These are phyloP conservation scores for Argyresthia goedartella DNA, from an alignment of 2,888 invertebrate species.

Conservation along the genomic window DNA sequence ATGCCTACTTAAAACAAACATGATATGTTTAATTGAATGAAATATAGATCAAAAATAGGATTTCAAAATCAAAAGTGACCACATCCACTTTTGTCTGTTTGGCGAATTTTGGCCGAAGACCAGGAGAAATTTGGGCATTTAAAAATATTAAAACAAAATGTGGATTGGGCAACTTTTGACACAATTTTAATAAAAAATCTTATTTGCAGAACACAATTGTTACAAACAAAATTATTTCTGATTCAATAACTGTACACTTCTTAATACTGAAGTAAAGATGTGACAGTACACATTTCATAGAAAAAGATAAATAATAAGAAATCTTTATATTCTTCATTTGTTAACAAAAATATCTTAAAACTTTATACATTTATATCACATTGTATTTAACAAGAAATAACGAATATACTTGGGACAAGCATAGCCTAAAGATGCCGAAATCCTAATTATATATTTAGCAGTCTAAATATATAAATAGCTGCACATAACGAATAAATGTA, in stretches of 20 bases:
- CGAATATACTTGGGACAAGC: constrained; percentile 49
- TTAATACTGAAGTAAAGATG: constrained; percentile 44
- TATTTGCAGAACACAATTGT: not conserved
- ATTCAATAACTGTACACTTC: constrained; percentile 26
- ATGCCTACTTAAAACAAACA: not conserved
- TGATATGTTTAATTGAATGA: not conserved
- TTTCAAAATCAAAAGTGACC: too few relatives aligned
- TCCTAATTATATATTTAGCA: constrained; percentile 52
- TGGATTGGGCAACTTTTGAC: too few relatives aligned
- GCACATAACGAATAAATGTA: constrained; percentile 4
- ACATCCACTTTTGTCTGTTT: too few relatives aligned
- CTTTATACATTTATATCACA: not conserved
- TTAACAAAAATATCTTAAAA: not conserved
- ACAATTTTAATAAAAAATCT: too few relatives aligned
- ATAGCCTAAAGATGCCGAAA: constrained; percentile 45
- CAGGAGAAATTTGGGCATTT: too few relatives aligned
- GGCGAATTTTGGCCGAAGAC: too few relatives aligned
- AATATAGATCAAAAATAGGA: too few relatives aligned
- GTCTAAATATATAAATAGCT: constrained; percentile 46
- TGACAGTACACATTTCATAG: constrained; percentile 25
- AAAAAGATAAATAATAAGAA: constrained; percentile 6
- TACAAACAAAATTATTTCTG: not conserved
- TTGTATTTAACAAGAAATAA: not conserved
- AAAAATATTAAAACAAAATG: too few relatives aligned
- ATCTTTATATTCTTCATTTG: constrained; percentile 7